A percentile compares a stretch with the other conserved stretches of the same genome.
These are phyloP conservation scores for Melipona beecheii DNA, from an alignment of 2,888 invertebrate species.

Conservation along the genomic window DNA sequence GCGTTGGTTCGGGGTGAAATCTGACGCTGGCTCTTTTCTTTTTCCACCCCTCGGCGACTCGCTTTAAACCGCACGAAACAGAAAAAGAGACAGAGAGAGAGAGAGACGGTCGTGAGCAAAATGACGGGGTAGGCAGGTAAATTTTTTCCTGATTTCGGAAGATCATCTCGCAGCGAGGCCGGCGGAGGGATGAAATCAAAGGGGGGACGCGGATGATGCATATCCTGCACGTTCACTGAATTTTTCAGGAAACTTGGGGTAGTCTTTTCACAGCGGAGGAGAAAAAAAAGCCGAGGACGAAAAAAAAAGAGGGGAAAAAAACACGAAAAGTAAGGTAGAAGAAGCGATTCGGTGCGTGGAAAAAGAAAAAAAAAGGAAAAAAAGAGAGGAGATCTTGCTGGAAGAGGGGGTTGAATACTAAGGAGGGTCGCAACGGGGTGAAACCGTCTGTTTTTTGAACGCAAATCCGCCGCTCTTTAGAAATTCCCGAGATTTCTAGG, in stretches of 20 bases:
- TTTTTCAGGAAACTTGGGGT: conserved; percentile 75
- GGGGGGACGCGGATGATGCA: conserved; percentile 73
- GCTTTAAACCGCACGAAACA: conserved; percentile 18
- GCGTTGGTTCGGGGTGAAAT: conserved; percentile 84
- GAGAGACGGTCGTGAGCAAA: conserved; percentile 48
- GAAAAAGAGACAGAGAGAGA: conserved; percentile 48
- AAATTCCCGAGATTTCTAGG: conserved; percentile 79
- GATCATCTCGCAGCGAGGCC: conserved; percentile 69
- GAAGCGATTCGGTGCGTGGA: conserved; percentile 19
- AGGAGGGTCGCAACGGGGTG: conserved; percentile 76
- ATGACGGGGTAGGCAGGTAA: conserved; percentile 79
- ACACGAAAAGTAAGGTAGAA: background rate
- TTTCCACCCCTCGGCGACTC: conserved; percentile 58
- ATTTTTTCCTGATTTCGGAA: conserved; percentile 82
- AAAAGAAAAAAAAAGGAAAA: conserved; percentile 16
- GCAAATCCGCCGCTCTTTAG: conserved; percentile 79
- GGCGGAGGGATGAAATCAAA: conserved; percentile 63
- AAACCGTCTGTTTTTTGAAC: conserved; percentile 79
- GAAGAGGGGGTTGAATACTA: conserved; percentile 59
- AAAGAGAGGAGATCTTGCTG: conserved; percentile 56
- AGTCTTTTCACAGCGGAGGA: conserved; percentile 2
- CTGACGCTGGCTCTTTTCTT: conserved; percentile 75
- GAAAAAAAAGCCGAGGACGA: background rate
- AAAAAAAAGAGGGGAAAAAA: conserved; percentile 20
- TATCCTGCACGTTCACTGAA: conserved; percentile 83